These are phyloP conservation scores for Chloroceryle amazona DNA, from an alignment of 2,797 vertebrate species.

Conservation along the genomic window DNA sequence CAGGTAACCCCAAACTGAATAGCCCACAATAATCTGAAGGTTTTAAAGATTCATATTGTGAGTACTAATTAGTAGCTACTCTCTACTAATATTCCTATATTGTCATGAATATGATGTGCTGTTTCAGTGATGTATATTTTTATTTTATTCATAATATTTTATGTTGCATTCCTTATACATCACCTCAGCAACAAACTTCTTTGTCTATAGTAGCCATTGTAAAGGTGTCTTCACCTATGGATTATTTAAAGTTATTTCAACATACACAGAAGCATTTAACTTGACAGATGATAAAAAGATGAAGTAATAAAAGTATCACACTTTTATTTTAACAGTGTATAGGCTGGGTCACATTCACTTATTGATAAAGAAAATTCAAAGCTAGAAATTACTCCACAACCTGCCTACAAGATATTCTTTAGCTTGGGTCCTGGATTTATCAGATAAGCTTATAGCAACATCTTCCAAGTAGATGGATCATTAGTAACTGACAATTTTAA, in stretches of 20 bases:
- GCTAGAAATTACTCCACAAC: neutral
- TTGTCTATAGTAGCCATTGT: neutral
- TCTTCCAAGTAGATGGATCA: neutral
- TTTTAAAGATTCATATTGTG: neutral
- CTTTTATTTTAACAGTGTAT: neutral
- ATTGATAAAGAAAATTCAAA: neutral
- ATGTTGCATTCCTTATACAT: neutral
- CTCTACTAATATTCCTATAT: neutral
- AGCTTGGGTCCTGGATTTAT: neutral
- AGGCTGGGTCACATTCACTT: neutral
- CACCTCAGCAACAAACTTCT: neutral
- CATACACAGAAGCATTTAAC: neutral
- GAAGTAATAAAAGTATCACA: neutral
- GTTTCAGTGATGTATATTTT: neutral
- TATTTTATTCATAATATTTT: neutral
- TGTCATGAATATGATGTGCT: neutral
- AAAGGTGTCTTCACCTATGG: neutral
- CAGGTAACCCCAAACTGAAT: neutral
- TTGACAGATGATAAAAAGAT: neutral
- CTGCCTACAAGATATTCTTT: neutral
- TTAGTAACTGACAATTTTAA: neutral
- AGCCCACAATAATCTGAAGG: neutral
- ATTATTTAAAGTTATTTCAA: neutral
- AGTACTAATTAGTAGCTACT: neutral
- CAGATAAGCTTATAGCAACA: neutral